Conservation (phyloP, 2,113 vertebrate species). For the Panthera leo region DNA sequence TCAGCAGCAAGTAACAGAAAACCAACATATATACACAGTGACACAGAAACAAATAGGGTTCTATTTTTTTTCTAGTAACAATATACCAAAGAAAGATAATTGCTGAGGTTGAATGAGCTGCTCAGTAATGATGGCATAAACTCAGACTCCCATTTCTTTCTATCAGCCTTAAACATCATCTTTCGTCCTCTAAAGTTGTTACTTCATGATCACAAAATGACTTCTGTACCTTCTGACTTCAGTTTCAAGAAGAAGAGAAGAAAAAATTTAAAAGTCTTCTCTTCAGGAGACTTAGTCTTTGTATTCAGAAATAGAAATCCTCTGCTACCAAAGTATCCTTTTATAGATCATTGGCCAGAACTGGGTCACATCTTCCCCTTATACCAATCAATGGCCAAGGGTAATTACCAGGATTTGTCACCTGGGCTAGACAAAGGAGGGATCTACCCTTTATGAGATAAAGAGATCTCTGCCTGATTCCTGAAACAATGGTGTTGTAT, state of each 20-base stretch:
- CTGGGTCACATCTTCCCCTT: not conserved
- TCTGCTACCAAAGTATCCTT: not conserved
- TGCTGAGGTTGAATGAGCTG: not conserved
- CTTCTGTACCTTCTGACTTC: not conserved
- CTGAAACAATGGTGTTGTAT: not conserved
- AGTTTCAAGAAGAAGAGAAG: slow-evolving; percentile 1
- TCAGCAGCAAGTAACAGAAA: not conserved
- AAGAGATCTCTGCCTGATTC: not conserved
- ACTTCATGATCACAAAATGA: not conserved
- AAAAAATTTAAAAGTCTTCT: not conserved
- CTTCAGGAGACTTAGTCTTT: not conserved
- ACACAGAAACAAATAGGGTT: not conserved
- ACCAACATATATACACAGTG: not conserved
- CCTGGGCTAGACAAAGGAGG: not conserved
- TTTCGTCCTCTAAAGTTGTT: not conserved
- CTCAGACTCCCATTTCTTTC: not conserved
- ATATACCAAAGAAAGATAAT: not conserved
- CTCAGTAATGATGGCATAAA: not conserved
- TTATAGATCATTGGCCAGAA: not conserved
- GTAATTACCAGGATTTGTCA: not conserved
- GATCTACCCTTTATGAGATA: not conserved
- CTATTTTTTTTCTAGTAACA: not conserved
- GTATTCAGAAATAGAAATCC: slow-evolving; percentile 6
- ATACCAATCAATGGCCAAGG: not conserved
- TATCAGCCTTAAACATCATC: not conserved